A percentile compares a stretch with the other conserved stretches of the same genome.
These are phyloP conservation scores for Andrena camellia DNA, from an alignment of 2,888 invertebrate species.

Conservation along the genomic window DNA sequence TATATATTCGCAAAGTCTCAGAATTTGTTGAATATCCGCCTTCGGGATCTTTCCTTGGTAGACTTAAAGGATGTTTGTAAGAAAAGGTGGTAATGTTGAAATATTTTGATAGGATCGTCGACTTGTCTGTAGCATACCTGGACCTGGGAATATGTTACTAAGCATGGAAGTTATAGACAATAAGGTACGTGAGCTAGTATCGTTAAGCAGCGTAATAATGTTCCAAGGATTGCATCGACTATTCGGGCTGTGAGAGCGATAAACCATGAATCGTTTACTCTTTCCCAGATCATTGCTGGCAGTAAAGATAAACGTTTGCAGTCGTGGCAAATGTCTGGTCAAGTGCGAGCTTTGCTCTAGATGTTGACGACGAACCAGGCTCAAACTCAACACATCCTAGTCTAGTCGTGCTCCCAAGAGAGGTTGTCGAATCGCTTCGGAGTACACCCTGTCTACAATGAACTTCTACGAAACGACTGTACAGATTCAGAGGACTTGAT, in stretches of 20 bases:
- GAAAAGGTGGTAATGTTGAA: conserved; percentile 3
- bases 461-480: conserved; percentile 42
- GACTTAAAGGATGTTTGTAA: neutral
- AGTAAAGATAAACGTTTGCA: conserved; percentile 89
- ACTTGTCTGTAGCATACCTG: conserved; percentile 88
- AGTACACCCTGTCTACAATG: conserved; percentile 11
- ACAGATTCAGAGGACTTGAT: conserved; percentile 50
- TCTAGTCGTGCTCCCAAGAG: conserved; percentile 57
- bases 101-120: conserved; percentile 79
- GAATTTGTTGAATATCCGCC: no score
- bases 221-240: neutral
- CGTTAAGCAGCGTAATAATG: conserved; percentile 13
- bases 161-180: conserved; percentile 89
- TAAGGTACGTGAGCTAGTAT: conserved; percentile 85
- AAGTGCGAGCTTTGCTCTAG: conserved; percentile 76
- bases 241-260: neutral
- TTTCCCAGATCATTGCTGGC: conserved; percentile 88
- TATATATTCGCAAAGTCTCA: no score
- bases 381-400: conserved; percentile 40
- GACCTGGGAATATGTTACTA: conserved; percentile 90
- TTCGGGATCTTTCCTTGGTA: no score
- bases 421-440: conserved; percentile 23
- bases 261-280: conserved; percentile 26
- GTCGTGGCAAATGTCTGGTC: conserved; percentile 88
- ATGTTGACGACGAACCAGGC: conserved; percentile 50